Percentiles rank a stretch among this genome's conserved stretches.
Evolutionary conservation across 2,113 vertebrate genomes (phyloP).

Genomic region (Neodon shergylaensis): DNA sequence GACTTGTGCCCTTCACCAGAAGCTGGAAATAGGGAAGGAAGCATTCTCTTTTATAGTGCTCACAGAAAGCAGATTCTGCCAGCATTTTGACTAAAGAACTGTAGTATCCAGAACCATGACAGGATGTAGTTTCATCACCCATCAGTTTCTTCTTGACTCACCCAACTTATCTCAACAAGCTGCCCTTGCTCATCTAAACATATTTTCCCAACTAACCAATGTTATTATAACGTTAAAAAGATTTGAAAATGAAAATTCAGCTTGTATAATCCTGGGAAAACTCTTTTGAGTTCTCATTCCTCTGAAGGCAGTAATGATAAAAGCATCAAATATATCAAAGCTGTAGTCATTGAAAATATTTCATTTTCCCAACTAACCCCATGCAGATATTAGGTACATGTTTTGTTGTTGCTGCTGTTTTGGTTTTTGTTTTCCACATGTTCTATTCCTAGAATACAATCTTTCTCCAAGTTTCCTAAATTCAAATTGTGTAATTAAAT

Average conservation of each 20-base stretch:
- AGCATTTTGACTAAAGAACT: not conserved
- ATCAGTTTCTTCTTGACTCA: not conserved
- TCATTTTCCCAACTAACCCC: not conserved
- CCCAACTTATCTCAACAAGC: not conserved
- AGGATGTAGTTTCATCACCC: not conserved
- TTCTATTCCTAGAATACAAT: not conserved
- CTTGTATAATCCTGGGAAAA: not conserved
- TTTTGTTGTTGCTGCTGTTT: not conserved
- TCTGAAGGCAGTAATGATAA: not conserved
- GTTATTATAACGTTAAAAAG: not conserved
- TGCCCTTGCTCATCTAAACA: not conserved
- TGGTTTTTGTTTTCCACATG: not conserved
- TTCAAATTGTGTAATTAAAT: not conserved
- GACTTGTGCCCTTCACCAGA: not conserved
- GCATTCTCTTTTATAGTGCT: not conserved
- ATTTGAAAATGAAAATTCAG: not conserved
- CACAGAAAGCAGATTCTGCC: not conserved
- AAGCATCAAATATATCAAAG: not conserved
- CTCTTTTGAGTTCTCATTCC: not conserved
- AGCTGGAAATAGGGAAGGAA: not conserved
- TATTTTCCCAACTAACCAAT: not conserved
- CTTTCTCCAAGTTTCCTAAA: conserved; percentile 19
- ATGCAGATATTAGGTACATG: conserved; percentile 10
- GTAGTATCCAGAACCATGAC: not conserved
- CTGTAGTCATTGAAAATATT: conserved; percentile 13